phyloP scores from a whole-genome alignment of 2,797 vertebrate genomes.

The Xenops minutus region DNA sequence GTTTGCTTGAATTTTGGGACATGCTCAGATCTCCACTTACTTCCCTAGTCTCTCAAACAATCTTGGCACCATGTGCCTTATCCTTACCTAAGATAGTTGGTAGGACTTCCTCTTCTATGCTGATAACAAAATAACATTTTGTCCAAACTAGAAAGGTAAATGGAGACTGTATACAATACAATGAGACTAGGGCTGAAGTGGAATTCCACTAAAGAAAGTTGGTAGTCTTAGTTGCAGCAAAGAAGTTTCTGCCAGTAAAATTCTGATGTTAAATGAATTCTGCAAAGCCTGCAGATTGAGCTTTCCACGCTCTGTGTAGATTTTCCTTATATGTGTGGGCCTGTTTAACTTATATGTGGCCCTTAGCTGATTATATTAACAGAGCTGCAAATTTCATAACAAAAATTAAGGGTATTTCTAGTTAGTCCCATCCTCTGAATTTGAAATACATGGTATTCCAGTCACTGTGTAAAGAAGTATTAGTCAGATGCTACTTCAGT shows the following conservation, averaged over 20 bases:
- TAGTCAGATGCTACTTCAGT: background rate
- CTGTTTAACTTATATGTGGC: background rate
- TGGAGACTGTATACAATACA: background rate
- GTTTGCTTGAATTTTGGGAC: background rate
- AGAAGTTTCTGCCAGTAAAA: background rate
- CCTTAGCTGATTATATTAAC: background rate
- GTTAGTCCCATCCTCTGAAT: background rate
- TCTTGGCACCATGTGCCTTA: background rate
- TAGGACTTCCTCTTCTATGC: background rate
- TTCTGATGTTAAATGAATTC: background rate
- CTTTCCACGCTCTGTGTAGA: background rate
- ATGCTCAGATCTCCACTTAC: background rate
- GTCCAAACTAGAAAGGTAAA: background rate
- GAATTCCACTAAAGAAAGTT: background rate
- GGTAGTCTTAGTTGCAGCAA: background rate
- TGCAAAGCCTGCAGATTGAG: background rate
- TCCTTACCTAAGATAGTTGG: background rate
- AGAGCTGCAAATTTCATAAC: background rate
- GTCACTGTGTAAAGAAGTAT: background rate
- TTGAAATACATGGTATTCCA: background rate
- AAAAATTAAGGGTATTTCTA: background rate
- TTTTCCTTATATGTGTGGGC: background rate
- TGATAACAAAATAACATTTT: background rate
- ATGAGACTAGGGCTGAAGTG: background rate
- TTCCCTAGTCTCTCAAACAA: background rate